Evolutionary conservation across 2,888 invertebrate species (phyloP).

Genomic region (Tenthredo mesomela): DNA sequence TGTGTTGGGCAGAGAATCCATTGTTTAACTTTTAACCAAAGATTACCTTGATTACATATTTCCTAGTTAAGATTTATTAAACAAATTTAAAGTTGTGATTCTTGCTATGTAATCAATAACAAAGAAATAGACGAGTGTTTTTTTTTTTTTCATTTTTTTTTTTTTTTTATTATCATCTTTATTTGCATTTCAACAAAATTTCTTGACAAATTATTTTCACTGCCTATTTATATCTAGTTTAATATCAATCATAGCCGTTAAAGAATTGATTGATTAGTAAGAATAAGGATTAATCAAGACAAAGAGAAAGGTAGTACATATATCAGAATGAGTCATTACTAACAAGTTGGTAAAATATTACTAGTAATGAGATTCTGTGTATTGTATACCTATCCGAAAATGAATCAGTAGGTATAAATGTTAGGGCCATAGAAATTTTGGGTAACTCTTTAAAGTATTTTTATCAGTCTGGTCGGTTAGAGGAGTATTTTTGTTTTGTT

Average conservation of each 20-base stretch:
- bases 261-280: neutral
- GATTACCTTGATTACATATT: slow-evolving; percentile 13
- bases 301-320: slow-evolving; percentile 35
- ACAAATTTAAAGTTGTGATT: neutral
- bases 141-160: neutral
- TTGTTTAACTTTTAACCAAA: slow-evolving; percentile 21
- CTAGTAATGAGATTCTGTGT: slow-evolving; percentile 9
- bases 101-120: neutral
- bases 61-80: neutral
- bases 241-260: neutral
- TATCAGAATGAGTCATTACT: slow-evolving; percentile 19
- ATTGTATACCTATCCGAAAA: neutral
- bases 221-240: neutral
- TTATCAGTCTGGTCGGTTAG: slow-evolving; percentile 13
- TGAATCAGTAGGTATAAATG: neutral
- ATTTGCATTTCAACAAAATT: neutral
- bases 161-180: too few relatives aligned
- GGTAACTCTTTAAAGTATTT: slow-evolving; percentile 33
- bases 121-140: neutral
- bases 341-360: slow-evolving; percentile 4
- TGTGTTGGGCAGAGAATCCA: slow-evolving; percentile 8
- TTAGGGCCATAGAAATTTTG: slow-evolving; percentile 16
- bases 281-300: slow-evolving; percentile 10
- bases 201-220: neutral
- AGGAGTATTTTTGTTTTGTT: slow-evolving; percentile 43